Base-by-base conservation (phyloP, 2,113 vertebrate genomes). In the Podilymbus podiceps region DNA sequence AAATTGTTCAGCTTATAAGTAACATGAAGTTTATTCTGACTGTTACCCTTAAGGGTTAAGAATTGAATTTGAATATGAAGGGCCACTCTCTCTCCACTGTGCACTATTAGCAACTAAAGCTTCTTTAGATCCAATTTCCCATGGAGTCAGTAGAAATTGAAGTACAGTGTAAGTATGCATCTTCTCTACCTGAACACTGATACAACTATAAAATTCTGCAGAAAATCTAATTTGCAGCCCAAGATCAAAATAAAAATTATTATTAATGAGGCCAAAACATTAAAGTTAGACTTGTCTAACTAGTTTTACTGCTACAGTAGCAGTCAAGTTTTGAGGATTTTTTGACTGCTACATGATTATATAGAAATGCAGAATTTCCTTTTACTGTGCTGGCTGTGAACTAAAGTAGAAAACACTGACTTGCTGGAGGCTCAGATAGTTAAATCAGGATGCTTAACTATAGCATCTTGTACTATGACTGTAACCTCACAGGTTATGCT, bases 1-100 rank as follows among this genome's bases (percentile, higher is more conserved):
- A 69, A 94, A 87, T 33, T 20, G 55, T 8, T 62, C 77, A 81
- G 20, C 4, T 69, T 66, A 42, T 11, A 84, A 74, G 25, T 38
- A 82, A 72, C 85, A 19, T 50, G 17, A 74, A 4, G 7, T 89
- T 71, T 84, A 94, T 53, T 35, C 50, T 31, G 9, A 67, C 5
- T 22, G 11, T 50, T 74, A 69, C 9, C 14, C 27, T 56, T 87
- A 74, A 27, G 12, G 31, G 24, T 7, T 68, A 58, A 73, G 28
- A 38, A 13, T 77, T 60, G 31, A 91, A 52, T 50, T 66, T 49
- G 11, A 90, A 49, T 24, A 35, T 11, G 9, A 74, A 87, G 18
- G 8, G 15, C 7, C 0, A 0, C 13, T 64, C 30, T 56, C 59
- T 33, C 49, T 69, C 23, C 75, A 8, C 22, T 35, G 5, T 20